These are phyloP conservation scores for Eilema depressum DNA, from an alignment of 2,888 invertebrate genomes.

Conservation along the genomic window DNA sequence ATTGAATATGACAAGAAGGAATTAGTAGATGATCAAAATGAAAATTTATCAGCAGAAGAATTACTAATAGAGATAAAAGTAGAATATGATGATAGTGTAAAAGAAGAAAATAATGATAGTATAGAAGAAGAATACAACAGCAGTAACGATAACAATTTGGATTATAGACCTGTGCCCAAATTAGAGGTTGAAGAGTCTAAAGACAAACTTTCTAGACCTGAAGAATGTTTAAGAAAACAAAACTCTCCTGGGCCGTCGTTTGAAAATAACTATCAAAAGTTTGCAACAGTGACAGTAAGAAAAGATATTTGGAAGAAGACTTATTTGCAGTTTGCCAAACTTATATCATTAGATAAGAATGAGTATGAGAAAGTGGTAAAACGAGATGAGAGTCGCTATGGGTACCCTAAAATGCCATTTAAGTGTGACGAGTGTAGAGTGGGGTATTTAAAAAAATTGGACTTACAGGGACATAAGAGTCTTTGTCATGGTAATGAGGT, in stretches of 20 bases:
- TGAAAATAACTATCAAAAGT: too few species aligned
- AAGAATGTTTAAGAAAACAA: neutral
- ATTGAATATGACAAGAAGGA: neutral
- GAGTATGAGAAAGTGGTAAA: constrained; percentile 49
- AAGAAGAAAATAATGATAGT: constrained; percentile 26
- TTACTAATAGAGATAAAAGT: constrained; percentile 27
- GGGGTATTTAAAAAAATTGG: constrained; percentile 47
- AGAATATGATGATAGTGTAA: constrained; percentile 26
- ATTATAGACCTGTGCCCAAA: constrained; percentile 26
- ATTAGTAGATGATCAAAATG: neutral
- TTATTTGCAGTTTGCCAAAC: constrained; percentile 29
- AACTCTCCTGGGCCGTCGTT: too few species aligned
- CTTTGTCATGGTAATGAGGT: constrained; percentile 58
- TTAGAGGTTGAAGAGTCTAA: neutral
- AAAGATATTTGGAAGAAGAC: constrained; percentile 4
- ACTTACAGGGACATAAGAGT: constrained; percentile 56
- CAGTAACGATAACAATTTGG: constrained; percentile 18
- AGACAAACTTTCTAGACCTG: neutral
- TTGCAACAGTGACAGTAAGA: constrained; percentile 19
- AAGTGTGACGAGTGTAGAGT: constrained; percentile 39
- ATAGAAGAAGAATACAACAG: constrained; percentile 33
- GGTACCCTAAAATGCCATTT: neutral
- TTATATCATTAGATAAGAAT: constrained; percentile 43
- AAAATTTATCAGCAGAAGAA: constrained; percentile 8
- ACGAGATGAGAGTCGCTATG: constrained; percentile 29